phyloP scores from a whole-genome alignment of 2,888 invertebrate species.

The Athetis lepigone region DNA sequence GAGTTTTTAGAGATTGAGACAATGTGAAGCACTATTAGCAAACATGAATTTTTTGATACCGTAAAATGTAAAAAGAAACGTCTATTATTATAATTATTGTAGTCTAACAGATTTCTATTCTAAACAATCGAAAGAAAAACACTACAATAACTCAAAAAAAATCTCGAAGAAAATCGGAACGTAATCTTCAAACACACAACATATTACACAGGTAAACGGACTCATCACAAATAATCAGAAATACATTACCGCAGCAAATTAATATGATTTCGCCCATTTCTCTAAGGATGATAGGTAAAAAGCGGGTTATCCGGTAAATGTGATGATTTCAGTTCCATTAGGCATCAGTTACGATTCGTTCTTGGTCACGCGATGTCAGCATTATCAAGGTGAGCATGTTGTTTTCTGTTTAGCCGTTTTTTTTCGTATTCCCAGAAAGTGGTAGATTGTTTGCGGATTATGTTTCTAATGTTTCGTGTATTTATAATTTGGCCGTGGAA shows the following conservation, averaged over 20 bases:
- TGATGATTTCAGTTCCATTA: constrained; percentile 88
- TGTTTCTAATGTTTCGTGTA: constrained; percentile 19
- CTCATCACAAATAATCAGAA: constrained; percentile 73
- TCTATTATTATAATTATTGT: not conserved
- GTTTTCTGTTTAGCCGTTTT: constrained; percentile 65
- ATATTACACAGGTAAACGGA: constrained; percentile 13
- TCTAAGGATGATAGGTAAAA: constrained; percentile 84
- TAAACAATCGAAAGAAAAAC: not conserved
- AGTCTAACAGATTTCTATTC: not conserved
- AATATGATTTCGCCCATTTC: constrained; percentile 78
- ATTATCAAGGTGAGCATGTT: constrained; percentile 80
- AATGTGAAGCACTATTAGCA: not conserved
- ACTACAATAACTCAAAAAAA: no score
- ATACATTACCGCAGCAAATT: constrained; percentile 77
- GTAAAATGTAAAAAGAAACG: not conserved
- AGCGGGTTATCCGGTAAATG: constrained; percentile 82
- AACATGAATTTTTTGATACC: not conserved
- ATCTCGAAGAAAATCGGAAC: not conserved
- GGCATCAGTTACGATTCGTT: constrained; percentile 87
- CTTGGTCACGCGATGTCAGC: constrained; percentile 87
- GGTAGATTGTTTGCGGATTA: constrained; percentile 36
- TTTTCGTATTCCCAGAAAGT: constrained; percentile 37
- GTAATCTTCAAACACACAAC: constrained; percentile 8
- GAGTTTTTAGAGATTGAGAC: not conserved
- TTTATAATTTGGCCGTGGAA: not conserved